phyloP scores from a whole-genome alignment of 1,140 invertebrate genomes.

The Aphaenogaster ashmeadi region DNA sequence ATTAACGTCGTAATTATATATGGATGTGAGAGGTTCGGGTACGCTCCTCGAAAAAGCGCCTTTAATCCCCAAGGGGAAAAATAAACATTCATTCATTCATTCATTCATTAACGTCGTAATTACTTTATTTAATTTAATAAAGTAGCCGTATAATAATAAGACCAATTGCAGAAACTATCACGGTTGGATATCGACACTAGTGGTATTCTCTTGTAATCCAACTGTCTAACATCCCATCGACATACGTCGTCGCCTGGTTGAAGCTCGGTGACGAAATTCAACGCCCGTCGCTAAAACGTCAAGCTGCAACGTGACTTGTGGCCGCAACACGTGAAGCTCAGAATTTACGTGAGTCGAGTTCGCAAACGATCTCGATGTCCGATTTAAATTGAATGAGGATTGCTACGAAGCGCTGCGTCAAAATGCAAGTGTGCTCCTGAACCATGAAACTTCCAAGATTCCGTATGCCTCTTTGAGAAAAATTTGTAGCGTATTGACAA shows the following conservation, averaged over 20 bases:
- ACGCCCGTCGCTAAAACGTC: constrained; percentile 43
- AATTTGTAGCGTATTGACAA: constrained; percentile 1
- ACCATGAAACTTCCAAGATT: not conserved
- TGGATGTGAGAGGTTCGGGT: no score
- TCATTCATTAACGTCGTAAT: not conserved
- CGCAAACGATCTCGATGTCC: constrained; percentile 46
- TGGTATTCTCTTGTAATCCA: not conserved
- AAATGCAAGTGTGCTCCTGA: not conserved
- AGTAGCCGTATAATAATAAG: not conserved
- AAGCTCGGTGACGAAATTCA: constrained; percentile 58
- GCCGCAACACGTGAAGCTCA: constrained; percentile 1
- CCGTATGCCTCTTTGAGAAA: not conserved
- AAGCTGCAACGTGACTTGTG: constrained; percentile 60
- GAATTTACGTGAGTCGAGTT: constrained; percentile 66
- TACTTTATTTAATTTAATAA: not conserved
- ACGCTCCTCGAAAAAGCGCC: no score
- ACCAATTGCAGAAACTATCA: not conserved
- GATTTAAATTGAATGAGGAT: constrained; percentile 55
- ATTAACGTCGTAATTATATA: not conserved
- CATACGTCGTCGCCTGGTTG: not conserved
- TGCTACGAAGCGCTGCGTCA: not conserved
- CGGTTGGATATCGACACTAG: not conserved
- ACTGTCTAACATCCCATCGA: not conserved
- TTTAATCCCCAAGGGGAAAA: no score
- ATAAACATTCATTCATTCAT: no score